Percentiles rank a stretch among this genome's conserved stretches.
Evolutionary conservation across 2,888 invertebrate species (phyloP).

Genomic region (Candidula unifasciata): DNA sequence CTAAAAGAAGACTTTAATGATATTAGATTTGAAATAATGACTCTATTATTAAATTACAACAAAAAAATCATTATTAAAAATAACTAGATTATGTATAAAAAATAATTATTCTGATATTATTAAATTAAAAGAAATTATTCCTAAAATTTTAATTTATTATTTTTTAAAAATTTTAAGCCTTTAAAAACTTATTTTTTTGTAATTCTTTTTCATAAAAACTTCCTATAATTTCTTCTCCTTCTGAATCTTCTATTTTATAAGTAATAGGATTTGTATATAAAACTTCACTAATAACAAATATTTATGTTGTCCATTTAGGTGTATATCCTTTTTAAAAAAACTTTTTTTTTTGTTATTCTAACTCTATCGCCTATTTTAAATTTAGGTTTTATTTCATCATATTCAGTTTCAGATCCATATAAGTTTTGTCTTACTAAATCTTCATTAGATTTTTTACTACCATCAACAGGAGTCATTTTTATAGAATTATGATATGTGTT

Average conservation of each 20-base stretch:
- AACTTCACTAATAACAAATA: slow-evolving; percentile 1
- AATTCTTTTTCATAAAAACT: too few species aligned
- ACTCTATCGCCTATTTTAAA: neutral
- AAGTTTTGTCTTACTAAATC: neutral
- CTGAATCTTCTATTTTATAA: slow-evolving; percentile 26
- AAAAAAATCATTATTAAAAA: too few species aligned
- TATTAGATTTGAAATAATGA: too few species aligned
- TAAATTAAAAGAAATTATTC: too few species aligned
- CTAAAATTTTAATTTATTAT: too few species aligned
- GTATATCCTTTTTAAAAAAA: slow-evolving; percentile 20
- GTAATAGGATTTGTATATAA: slow-evolving; percentile 11
- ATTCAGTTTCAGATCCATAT: neutral
- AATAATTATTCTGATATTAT: too few species aligned
- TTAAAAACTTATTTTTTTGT: too few species aligned
- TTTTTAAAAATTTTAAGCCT: too few species aligned
- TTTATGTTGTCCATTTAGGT: slow-evolving; percentile 19
- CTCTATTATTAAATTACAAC: too few species aligned
- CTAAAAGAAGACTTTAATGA: too few species aligned
- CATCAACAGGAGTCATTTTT: slow-evolving; percentile 11
- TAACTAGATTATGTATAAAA: too few species aligned
- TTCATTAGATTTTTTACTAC: neutral
- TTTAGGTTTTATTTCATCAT: neutral
- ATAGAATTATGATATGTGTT: neutral
- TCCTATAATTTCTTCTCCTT: slow-evolving; percentile 6
- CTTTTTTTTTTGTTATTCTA: slow-evolving; percentile 23